phyloP scores from a whole-genome alignment of 2,888 invertebrate genomes.

The Synanthedon andrenaeformis region DNA sequence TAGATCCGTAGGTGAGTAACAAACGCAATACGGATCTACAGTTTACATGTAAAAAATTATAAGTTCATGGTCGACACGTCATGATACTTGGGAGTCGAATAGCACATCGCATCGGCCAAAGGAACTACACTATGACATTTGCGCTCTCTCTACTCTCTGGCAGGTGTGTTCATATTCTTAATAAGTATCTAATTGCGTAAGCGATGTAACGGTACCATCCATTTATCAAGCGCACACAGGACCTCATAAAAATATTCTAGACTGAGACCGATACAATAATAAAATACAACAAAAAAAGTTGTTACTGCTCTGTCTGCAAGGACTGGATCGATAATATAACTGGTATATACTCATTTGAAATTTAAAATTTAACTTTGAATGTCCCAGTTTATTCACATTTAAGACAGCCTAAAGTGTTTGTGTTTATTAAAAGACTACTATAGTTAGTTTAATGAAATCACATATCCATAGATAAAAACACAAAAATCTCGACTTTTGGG shows the following conservation, averaged over 20 bases:
- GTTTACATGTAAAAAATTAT: slow-evolving; percentile 47
- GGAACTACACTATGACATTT: slow-evolving; percentile 56
- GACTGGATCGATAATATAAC: too few relatives aligned
- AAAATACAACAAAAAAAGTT: slow-evolving; percentile 28
- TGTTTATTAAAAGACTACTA: too few relatives aligned
- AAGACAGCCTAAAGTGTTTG: too few relatives aligned
- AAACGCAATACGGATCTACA: slow-evolving; percentile 46
- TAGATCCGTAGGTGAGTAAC: slow-evolving; percentile 33
- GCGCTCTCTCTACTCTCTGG: slow-evolving; percentile 25
- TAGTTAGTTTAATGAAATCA: too few relatives aligned
- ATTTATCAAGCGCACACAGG: too few relatives aligned
- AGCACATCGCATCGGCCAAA: slow-evolving; percentile 15
- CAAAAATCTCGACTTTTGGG: too few relatives aligned
- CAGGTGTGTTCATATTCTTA: slow-evolving; percentile 39
- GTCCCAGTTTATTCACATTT: too few relatives aligned
- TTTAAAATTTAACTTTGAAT: too few relatives aligned
- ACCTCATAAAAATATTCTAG: slow-evolving; percentile 30
- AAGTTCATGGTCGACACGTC: slow-evolving; percentile 42
- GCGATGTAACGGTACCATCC: not conserved
- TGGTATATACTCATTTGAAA: too few relatives aligned
- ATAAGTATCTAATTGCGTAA: slow-evolving; percentile 26
- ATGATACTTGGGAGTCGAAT: slow-evolving; percentile 13
- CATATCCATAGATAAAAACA: too few relatives aligned
- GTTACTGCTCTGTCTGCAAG: too few relatives aligned
- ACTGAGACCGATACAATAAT: slow-evolving; percentile 36